These are phyloP conservation scores for Theristicus caerulescens DNA, from an alignment of 2,113 vertebrate genomes.

Conservation along the genomic window DNA sequence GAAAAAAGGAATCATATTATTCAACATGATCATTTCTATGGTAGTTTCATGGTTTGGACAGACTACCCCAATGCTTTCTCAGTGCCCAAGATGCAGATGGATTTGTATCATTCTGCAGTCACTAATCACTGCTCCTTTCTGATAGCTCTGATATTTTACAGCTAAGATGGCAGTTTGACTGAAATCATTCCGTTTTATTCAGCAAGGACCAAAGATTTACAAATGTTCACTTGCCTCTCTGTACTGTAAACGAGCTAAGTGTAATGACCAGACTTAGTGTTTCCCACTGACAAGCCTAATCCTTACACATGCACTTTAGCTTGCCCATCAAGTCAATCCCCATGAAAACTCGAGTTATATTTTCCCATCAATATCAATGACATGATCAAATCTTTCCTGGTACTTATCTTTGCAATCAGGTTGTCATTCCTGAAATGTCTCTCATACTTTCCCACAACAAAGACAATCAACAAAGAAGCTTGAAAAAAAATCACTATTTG, in stretches of 20 bases:
- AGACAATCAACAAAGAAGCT: constrained; percentile 63
- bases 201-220: background rate
- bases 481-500: constrained; percentile 42
- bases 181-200: background rate
- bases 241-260: background rate
- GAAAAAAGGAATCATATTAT: background rate
- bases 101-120: background rate
- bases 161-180: background rate
- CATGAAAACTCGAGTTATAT: constrained; percentile 53
- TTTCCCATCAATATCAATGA: constrained; percentile 72
- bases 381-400: constrained; percentile 66
- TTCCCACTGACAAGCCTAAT: constrained; percentile 58
- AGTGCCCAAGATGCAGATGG: background rate
- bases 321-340: constrained; percentile 65
- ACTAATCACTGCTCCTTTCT: background rate
- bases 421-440: constrained; percentile 74
- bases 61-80: background rate
- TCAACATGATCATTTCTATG: background rate
- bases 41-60: background rate
- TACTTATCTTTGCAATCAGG: constrained; percentile 66
- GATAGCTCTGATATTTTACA: background rate
- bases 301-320: constrained; percentile 31
- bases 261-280: constrained; percentile 12
- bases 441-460: constrained; percentile 73
- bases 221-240: background rate